phyloP scores from a whole-genome alignment of 2,888 invertebrate genomes.

The Macrophya annulata region DNA sequence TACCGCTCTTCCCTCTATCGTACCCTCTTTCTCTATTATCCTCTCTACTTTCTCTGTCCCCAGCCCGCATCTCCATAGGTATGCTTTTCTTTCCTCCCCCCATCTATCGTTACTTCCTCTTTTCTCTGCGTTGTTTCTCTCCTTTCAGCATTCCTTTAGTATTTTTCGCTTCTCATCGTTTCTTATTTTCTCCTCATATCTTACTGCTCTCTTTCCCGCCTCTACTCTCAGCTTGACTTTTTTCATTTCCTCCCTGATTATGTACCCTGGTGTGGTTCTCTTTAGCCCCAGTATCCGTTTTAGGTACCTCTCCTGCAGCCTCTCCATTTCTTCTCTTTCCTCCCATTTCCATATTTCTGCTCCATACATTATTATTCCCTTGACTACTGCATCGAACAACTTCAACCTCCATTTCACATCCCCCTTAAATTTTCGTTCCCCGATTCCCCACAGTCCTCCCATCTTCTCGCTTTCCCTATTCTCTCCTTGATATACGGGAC shows the following conservation, averaged over 20 bases:
- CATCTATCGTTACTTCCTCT: constrained; percentile 6
- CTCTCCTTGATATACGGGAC: constrained; percentile 32
- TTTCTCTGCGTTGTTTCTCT: not conserved
- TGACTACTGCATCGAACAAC: constrained; percentile 46
- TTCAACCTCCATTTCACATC: constrained; percentile 35
- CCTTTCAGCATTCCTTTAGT: constrained; percentile 29
- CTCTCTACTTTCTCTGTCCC: constrained; percentile 54
- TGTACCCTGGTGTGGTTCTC: constrained; percentile 39
- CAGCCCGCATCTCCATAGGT: constrained; percentile 55
- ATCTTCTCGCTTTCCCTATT: constrained; percentile 52
- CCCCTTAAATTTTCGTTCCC: constrained; percentile 49
- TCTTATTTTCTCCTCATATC: constrained; percentile 15
- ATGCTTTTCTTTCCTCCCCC: constrained; percentile 54
- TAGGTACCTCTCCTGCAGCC: constrained; percentile 40
- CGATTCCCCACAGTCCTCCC: constrained; percentile 49
- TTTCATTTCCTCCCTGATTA: constrained; percentile 51
- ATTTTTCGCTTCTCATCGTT: not conserved
- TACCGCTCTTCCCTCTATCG: constrained; percentile 28
- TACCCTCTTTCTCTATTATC: constrained; percentile 44
- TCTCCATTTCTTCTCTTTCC: constrained; percentile 45
- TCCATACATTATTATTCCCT: constrained; percentile 54
- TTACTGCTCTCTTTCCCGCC: constrained; percentile 22
- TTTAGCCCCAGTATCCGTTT: constrained; percentile 57
- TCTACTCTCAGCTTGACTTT: constrained; percentile 44
- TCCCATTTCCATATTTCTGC: constrained; percentile 50